Conservation (phyloP, 2,113 vertebrate species). For the Gnathonemus echidnorhynchus region DNA sequence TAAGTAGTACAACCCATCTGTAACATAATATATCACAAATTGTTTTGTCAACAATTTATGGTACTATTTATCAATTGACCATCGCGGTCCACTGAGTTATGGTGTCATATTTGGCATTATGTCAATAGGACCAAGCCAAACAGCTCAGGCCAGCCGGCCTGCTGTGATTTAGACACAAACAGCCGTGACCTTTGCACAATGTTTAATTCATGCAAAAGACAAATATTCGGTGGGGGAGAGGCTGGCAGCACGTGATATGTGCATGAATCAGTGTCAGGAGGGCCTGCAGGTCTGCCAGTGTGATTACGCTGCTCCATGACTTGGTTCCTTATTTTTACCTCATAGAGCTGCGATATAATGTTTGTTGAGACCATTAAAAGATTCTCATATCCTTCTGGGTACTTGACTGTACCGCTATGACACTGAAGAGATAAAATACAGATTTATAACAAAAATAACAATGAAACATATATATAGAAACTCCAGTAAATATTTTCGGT, state of each 20-base stretch:
- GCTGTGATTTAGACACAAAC: constrained; percentile 60
- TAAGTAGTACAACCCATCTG: constrained; percentile 68
- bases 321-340: background rate
- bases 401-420: background rate
- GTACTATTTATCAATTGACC: constrained; percentile 71
- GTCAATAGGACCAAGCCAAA: constrained; percentile 56
- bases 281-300: background rate
- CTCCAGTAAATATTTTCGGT: background rate
- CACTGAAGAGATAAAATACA: background rate
- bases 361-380: background rate
- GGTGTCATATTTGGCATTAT: constrained; percentile 71
- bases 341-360: background rate
- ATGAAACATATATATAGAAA: background rate
- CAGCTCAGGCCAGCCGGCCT: constrained; percentile 56
- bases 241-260: background rate
- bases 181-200: constrained; percentile 52
- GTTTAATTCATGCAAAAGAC: constrained; percentile 59
- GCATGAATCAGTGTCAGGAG: background rate
- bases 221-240: constrained; percentile 30
- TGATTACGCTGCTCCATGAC: background rate
- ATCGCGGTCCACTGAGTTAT: constrained; percentile 67
- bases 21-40: constrained; percentile 74
- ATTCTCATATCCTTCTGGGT: background rate
- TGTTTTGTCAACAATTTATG: constrained; percentile 78
- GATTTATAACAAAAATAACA: background rate